Percentiles rank a stretch among this genome's conserved stretches.
These are phyloP conservation scores for Zeugodacus cucurbitae DNA, from an alignment of 1,140 invertebrate genomes.

Conservation along the genomic window DNA sequence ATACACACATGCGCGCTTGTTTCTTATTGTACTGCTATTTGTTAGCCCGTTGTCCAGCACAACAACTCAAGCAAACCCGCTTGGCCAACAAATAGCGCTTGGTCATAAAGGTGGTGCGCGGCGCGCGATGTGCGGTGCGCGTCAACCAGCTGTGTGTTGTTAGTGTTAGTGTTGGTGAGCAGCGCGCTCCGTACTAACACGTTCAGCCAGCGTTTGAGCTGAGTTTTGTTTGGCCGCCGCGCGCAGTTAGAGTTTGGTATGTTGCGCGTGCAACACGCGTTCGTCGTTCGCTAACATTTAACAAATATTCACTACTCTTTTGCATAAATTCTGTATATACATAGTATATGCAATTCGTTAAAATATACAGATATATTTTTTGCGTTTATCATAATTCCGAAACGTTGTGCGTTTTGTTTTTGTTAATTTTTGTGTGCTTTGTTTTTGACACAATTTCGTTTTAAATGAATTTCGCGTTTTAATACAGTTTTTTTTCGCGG, in stretches of 20 bases:
- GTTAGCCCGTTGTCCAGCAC: background rate
- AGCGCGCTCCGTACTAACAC: background rate
- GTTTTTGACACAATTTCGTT: conserved; percentile 14
- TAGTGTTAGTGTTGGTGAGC: background rate
- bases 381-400: background rate
- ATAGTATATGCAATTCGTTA: background rate
- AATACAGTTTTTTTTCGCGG: background rate
- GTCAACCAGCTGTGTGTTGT: background rate
- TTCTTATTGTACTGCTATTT: background rate
- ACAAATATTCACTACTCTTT: background rate
- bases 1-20: background rate
- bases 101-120: background rate
- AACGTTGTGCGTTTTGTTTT: conserved; percentile 15
- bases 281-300: conserved; percentile 20
- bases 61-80: background rate
- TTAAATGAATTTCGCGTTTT: background rate
- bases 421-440: conserved; percentile 15
- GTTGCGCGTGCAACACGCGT: conserved; percentile 33
- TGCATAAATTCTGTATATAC: background rate
- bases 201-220: conserved; percentile 6
- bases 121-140: background rate
- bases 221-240: conserved; percentile 31
- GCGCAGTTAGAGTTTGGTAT: conserved; percentile 40
- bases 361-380: background rate
- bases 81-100: background rate